Conservation (phyloP, 2,797 vertebrate species). For the Liparis tanakae region DNA sequence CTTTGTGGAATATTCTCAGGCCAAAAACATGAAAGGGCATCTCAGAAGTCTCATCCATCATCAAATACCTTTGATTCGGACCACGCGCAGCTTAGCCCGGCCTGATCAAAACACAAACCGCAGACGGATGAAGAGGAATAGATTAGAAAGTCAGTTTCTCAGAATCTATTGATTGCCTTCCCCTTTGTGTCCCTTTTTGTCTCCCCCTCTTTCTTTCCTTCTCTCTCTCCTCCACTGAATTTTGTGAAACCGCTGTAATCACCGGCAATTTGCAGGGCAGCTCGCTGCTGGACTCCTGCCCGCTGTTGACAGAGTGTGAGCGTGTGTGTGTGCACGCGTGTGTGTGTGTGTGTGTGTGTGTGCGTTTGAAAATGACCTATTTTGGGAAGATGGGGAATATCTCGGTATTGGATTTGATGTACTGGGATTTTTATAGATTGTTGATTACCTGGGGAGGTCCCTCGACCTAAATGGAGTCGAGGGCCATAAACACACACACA, state of each 20-base stretch:
- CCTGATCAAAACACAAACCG: constrained; percentile 59
- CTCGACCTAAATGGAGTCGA: constrained; percentile 45
- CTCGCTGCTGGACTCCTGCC: constrained; percentile 66
- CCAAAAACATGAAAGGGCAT: constrained; percentile 23
- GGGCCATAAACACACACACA: not conserved
- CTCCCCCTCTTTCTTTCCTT: constrained; percentile 24
- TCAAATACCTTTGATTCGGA: constrained; percentile 60
- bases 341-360: not conserved
- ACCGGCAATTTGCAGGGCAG: constrained; percentile 64
- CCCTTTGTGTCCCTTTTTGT: constrained; percentile 25
- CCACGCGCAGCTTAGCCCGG: constrained; percentile 22
- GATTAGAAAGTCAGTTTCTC: constrained; percentile 66
- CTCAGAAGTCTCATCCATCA: constrained; percentile 52
- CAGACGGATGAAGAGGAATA: constrained; percentile 56
- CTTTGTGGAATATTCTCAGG: constrained; percentile 33
- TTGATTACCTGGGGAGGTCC: constrained; percentile 48
- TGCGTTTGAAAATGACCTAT: constrained; percentile 18
- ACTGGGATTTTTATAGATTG: constrained; percentile 29
- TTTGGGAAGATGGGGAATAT: constrained; percentile 16
- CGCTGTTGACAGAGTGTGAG: constrained; percentile 52
- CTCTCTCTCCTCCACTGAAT: constrained; percentile 55
- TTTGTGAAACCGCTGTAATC: constrained; percentile 69
- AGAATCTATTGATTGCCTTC: constrained; percentile 69
- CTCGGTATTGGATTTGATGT: constrained; percentile 19
- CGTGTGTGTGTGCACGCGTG: constrained; percentile 6